Evolutionary conservation across 92 coral and sea anemone species (phyloP), one percentile per base, ranked within the genome.

Genomic region (Chrysogorgia sp.): DNA sequence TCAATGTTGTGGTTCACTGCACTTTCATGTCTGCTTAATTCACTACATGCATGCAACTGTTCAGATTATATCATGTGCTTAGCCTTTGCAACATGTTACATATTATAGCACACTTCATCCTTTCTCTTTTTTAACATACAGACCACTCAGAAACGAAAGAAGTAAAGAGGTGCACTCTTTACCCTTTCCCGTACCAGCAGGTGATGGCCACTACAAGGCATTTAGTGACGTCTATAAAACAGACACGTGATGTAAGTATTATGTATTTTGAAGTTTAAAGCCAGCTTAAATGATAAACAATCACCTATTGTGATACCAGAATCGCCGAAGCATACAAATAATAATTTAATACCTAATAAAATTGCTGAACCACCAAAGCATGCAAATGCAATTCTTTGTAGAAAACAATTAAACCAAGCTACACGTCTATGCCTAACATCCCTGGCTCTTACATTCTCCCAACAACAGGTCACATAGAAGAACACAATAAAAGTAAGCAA

Each of bases 181-280:
- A 34, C 82, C 72, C 40, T 76, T 76, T 37, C 82, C 82, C 25
- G 82, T 76, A 57, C 43, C 58, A 28, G 35, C 82, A 58, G 82
- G 47, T 60, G 82, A 76, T 62, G 82, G 41, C 7, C 82, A 76
- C 30, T 76, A 58, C 52, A 59, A 61, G 25, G 23, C 70, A 14
- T 76, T 62, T 22, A 25, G 59, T 26, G 71, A 60, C 0, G 76
- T 70, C n/a, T 70, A 70, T 33, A 30, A 50, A 22, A 70, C 76
- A 10, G 20, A 9, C 0, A 47, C 76, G 6, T 37, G 43, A 37
- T 37, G 43, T 37, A 37, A 37, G 43, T 4, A 37, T 37, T 37
- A 37, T 37, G 43, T 37, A 37, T 37, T 37, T 37, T 37, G 43
- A 37, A 37, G 43, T 37, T 37, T 37, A 5, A 37, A 37, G n/a